These are phyloP conservation scores for Eonycteris spelaea DNA, from an alignment of 2,113 vertebrate genomes.

Conservation along the genomic window DNA sequence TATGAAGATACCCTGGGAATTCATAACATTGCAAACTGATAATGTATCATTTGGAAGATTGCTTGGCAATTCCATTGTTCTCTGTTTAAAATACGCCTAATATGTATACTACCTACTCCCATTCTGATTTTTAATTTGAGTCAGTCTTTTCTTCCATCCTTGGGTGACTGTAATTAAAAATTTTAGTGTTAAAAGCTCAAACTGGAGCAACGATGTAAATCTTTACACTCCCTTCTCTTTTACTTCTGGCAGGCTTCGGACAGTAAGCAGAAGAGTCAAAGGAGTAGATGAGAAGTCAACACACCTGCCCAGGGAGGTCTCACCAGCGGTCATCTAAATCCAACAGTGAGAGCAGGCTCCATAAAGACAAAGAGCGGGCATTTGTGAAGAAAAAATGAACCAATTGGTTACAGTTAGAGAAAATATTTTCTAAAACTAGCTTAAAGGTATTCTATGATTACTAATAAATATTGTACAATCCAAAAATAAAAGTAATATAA, in stretches of 20 bases:
- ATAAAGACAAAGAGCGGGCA: neutral
- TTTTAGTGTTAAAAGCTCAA: neutral
- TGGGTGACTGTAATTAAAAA: neutral
- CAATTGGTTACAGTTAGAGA: neutral
- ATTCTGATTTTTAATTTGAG: neutral
- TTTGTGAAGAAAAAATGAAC: neutral
- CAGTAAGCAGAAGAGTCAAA: neutral
- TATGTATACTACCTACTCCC: neutral
- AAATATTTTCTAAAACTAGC: neutral
- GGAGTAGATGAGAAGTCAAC: neutral
- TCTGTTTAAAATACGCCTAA: neutral
- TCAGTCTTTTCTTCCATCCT: neutral
- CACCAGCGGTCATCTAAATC: neutral
- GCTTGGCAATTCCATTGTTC: neutral
- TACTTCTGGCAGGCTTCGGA: neutral
- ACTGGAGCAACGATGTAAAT: neutral
- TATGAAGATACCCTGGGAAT: neutral
- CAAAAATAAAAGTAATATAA: neutral
- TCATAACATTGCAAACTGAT: slow-evolving; percentile 25
- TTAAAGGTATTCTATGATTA: neutral
- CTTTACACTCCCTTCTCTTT: neutral
- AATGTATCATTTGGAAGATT: slow-evolving; percentile 8
- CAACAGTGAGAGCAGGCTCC: neutral
- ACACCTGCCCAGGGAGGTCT: neutral
- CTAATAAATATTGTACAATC: neutral